Conservation (phyloP, 2,113 vertebrate genomes). For the Callocephalon fimbriatum region DNA sequence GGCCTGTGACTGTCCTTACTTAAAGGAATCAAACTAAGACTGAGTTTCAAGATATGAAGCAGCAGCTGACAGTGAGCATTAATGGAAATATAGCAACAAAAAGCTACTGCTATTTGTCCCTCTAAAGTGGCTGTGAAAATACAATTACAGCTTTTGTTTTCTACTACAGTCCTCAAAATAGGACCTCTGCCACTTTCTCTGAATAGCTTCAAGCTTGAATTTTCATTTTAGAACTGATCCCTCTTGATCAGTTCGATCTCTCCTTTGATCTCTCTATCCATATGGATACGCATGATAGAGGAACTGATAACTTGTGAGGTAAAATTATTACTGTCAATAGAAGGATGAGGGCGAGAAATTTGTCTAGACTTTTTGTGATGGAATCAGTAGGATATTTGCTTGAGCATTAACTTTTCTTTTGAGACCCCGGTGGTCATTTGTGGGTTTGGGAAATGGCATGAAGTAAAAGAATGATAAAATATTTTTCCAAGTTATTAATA, state of each 20-base stretch:
- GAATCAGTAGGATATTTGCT: neutral
- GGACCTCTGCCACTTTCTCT: neutral
- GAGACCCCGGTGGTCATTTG: neutral
- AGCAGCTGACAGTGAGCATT: neutral
- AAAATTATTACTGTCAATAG: neutral
- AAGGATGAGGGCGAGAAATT: neutral
- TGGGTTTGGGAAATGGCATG: neutral
- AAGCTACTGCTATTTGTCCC: fast-evolving
- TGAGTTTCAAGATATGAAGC: neutral
- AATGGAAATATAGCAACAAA: neutral
- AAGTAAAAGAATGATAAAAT: neutral
- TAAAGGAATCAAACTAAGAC: neutral
- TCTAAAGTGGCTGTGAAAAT: neutral
- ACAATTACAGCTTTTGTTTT: neutral
- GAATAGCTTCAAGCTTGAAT: neutral
- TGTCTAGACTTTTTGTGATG: neutral
- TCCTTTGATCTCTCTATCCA: neutral
- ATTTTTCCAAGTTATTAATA: neutral
- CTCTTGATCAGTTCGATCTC: neutral
- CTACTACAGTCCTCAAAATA: neutral
- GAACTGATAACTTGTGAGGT: neutral
- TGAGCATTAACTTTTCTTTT: neutral
- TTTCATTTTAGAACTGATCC: neutral
- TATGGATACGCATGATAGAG: neutral
- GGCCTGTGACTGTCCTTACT: neutral